Percentiles rank a stretch among this genome's conserved stretches.
Conservation (phyloP, 2,797 vertebrate genomes). For the Pipistrellus pygmaeus region DNA sequence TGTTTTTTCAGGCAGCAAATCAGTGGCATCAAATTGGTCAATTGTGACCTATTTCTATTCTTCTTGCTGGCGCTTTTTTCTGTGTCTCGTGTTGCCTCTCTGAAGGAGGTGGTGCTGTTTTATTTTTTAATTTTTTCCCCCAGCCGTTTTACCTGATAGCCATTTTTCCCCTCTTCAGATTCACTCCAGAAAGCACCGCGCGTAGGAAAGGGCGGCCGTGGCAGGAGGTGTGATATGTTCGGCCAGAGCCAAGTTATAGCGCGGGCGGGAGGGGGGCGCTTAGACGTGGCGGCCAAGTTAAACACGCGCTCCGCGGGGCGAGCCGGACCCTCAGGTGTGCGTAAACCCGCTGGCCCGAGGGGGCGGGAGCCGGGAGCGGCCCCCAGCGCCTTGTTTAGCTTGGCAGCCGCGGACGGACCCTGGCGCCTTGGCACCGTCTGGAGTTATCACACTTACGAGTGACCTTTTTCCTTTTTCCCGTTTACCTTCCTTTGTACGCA, state of each 20-base stretch:
- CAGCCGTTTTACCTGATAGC: slow-evolving; percentile 77
- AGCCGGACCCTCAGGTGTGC: slow-evolving; percentile 72
- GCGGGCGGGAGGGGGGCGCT: not conserved
- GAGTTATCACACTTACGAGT: slow-evolving; percentile 79
- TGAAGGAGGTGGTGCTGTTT: slow-evolving; percentile 52
- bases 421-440: slow-evolving; percentile 83
- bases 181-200: not conserved
- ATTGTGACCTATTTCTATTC: slow-evolving; percentile 84
- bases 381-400: slow-evolving; percentile 81
- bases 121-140: not conserved
- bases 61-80: slow-evolving; percentile 81
- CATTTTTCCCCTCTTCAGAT: not conserved
- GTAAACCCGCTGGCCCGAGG: slow-evolving; percentile 56
- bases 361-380: slow-evolving; percentile 51
- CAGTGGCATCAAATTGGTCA: slow-evolving; percentile 83
- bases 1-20: slow-evolving; percentile 80
- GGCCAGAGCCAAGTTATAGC: slow-evolving; percentile 75
- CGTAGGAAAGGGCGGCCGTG: slow-evolving; percentile 69
- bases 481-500: slow-evolving; percentile 66
- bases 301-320: slow-evolving; percentile 66
- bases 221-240: slow-evolving; percentile 59
- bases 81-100: slow-evolving; percentile 77
- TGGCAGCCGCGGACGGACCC: slow-evolving; percentile 80
- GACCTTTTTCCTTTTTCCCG: slow-evolving; percentile 41
- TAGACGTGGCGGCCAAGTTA: slow-evolving; percentile 75